Evolutionary conservation across 1,140 invertebrate genomes (phyloP), one percentile per base, ranked within the genome.

Genomic region (Bombus waltoni): DNA sequence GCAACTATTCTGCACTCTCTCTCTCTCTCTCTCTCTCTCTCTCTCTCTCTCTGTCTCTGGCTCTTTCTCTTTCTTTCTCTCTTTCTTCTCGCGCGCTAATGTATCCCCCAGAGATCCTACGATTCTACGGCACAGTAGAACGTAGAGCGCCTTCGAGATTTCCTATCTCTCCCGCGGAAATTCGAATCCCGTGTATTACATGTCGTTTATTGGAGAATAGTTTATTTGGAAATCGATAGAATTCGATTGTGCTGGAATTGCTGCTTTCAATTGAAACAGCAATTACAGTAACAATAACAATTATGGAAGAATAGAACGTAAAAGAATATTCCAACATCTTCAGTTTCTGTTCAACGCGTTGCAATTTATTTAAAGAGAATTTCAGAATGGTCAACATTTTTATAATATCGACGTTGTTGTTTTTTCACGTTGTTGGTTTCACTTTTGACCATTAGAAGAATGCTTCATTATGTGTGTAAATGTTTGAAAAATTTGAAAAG

Each of bases 1-100:
- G 91, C 82, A 85, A 92, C 74, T 90, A 90, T 90, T 86, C 79
- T 47, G 62, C 59, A 1, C 73, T 68, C 79, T 57, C 66, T 59
- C 6, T 28, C 57, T 28, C 3, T 59, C 57, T 59, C 57, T 1
- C 4, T 8, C 9, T 9, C 6, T 18, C 44, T 68, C 65, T 57
- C 28, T 59, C 10, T 28, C 0, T 28, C 3, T 59, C 25, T 28
- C 25, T 11, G 6, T 9, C 25, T 3, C 11, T 28, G n/a, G n/a
- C 59, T 62, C 11, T n/a, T n/a, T 11, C 4, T n/a, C 59, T 62
- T 59, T 59, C 28, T 62, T 25, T 13, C 11, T 2, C 59, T 11
- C 4, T 47, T 47, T 47, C 13, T 47, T 15, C 15, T 2, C 18
- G 6, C 47, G 18, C 5, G 28, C 59, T 70, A 71, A 22, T 9